These are phyloP conservation scores for Agriopis aurantiaria DNA, from an alignment of 2,888 invertebrate species.

Conservation along the genomic window DNA sequence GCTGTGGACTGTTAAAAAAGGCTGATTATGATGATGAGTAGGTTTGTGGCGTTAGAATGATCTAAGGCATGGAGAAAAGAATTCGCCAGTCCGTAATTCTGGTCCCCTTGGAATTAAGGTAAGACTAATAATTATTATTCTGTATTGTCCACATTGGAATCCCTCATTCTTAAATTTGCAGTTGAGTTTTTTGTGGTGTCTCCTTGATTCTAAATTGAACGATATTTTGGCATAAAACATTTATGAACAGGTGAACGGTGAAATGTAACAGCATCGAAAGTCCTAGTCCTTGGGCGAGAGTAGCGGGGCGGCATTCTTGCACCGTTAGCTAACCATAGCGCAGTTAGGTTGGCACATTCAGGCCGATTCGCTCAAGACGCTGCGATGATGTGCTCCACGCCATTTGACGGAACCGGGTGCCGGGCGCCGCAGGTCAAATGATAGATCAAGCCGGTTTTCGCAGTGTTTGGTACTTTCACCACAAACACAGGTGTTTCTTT, in stretches of 20 bases:
- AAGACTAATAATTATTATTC: background rate
- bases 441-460: constrained; percentile 30
- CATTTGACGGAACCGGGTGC: constrained; percentile 39
- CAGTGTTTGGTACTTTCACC: constrained; percentile 27
- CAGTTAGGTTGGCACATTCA: constrained; percentile 69
- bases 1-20: too few relatives aligned
- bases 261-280: constrained; percentile 8
- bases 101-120: background rate
- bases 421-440: constrained; percentile 33
- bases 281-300: constrained; percentile 17
- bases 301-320: constrained; percentile 64
- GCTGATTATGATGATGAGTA: too few relatives aligned
- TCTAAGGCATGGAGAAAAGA: too few relatives aligned
- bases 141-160: too few relatives aligned
- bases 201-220: too few relatives aligned
- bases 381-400: constrained; percentile 57
- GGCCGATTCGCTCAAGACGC: constrained; percentile 56
- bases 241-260: background rate
- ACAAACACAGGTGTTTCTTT: constrained; percentile 19
- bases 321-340: constrained; percentile 76
- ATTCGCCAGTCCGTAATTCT: too few relatives aligned
- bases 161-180: too few relatives aligned
- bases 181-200: too few relatives aligned
- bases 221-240: too few relatives aligned
- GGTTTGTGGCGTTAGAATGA: too few relatives aligned